Evolutionary conservation across 2,797 vertebrate species (phyloP), one percentile per base, ranked within the genome.

Genomic region (Diceros bicornis): DNA sequence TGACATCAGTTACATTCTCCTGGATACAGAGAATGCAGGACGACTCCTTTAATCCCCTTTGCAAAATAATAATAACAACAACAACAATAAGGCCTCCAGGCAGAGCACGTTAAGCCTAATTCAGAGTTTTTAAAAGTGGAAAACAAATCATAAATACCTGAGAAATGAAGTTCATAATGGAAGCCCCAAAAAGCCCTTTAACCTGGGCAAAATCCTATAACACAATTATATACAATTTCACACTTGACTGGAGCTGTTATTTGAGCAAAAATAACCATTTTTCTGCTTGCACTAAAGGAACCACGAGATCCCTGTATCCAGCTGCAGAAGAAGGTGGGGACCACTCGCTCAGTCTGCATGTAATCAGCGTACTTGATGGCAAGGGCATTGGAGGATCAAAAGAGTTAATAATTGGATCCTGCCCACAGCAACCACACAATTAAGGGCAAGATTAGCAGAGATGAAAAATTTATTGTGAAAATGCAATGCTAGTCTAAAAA

Each of bases 391-490:
- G 52, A 79, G 98, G 89, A 91, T 95, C 96, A 89, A 89, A 97
- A 85, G 97, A 97, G 98, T 98, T 98, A 98, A 98, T 96, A 77
- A 92, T 75, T 91, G 71, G 95, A 79, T 94, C 93, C 97, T 92
- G 97, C 83, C 97, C 95, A 98, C 96, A 74, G 92, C 96, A 97
- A 97, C 98, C 97, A 86, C 25, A 34, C 98, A 98, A 96, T 98
- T 97, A 98, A 98, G 97, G 97, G 81, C 95, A 92, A 98, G 98
- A 98, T 98, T 98, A 98, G 97, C 72, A 97, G 98, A 98, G 97
- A 98, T 98, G 98, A 98, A 98, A 98, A 98, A 98, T 98, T 89
- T 97, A 98, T 98, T 97, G 98, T 97, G 96, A 94, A 98, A 98
- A 97, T 94, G 97, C 96, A 93, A 37, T 37, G 68, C 96, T 78